phyloP scores from a whole-genome alignment of 2,797 vertebrate genomes.

The Halcyon badia region DNA sequence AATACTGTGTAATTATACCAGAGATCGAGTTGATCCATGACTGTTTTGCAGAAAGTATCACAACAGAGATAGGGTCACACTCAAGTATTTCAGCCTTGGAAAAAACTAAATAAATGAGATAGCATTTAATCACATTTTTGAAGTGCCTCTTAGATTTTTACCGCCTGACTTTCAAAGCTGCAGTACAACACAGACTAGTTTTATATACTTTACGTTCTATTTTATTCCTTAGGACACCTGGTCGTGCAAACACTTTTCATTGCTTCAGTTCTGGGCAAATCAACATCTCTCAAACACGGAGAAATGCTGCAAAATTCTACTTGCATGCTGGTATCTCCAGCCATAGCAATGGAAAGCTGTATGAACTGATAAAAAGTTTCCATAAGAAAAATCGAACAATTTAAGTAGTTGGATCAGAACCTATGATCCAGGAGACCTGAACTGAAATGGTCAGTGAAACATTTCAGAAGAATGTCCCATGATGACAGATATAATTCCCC shows the following conservation, averaged over 20 bases:
- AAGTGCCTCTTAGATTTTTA: neutral
- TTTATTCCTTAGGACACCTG: neutral
- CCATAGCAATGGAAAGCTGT: fast-evolving
- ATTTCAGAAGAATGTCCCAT: neutral
- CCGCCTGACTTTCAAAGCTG: neutral
- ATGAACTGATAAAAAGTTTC: neutral
- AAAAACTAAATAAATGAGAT: neutral
- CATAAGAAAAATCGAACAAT: neutral
- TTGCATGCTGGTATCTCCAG: neutral
- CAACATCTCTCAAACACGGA: neutral
- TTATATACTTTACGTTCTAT: neutral
- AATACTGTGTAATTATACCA: neutral
- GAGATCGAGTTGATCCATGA: neutral
- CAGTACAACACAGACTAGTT: neutral
- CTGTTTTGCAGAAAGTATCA: neutral
- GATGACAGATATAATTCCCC: neutral
- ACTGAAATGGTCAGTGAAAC: neutral
- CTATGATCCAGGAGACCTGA: neutral
- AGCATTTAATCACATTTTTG: neutral
- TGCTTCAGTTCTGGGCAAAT: neutral
- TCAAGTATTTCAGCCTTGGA: neutral
- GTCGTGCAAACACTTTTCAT: neutral
- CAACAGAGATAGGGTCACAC: neutral
- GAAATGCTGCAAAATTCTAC: neutral
- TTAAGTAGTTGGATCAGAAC: neutral